A percentile compares a stretch with the other conserved stretches of the same genome.
These are phyloP conservation scores for Propithecus perrieri DNA, from an alignment of 2,797 vertebrate species.

Conservation along the genomic window DNA sequence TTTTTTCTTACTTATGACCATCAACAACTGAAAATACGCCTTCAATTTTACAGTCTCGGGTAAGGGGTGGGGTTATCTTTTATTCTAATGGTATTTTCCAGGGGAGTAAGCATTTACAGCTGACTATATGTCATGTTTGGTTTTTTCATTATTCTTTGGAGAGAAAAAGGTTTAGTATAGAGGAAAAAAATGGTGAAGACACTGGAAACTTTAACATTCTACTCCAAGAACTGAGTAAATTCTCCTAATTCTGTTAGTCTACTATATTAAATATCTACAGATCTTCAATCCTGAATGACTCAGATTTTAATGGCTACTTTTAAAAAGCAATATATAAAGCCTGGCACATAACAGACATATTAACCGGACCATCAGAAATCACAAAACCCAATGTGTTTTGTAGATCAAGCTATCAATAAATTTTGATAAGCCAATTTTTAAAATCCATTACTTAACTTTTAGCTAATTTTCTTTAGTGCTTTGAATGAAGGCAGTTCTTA, in stretches of 20 bases:
- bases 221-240: slow-evolving; percentile 27
- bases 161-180: background rate
- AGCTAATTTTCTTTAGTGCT: slow-evolving; percentile 15
- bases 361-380: background rate
- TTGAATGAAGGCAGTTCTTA: background rate
- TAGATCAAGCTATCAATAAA: background rate
- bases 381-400: background rate
- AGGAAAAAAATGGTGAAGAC: slow-evolving; percentile 6
- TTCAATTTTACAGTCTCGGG: background rate
- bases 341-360: background rate
- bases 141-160: slow-evolving; percentile 37
- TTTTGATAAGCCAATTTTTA: background rate
- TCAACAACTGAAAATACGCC: background rate
- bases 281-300: background rate
- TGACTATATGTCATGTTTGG: background rate
- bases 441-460: background rate
- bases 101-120: background rate
- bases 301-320: background rate
- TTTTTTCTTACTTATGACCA: background rate
- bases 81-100: background rate
- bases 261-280: background rate
- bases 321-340: slow-evolving; percentile 23
- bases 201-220: background rate
- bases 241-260: background rate
- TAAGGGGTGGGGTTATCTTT: background rate